Base-by-base conservation (phyloP, 2,888 invertebrate species). In the Cyclophora albipunctata region DNA sequence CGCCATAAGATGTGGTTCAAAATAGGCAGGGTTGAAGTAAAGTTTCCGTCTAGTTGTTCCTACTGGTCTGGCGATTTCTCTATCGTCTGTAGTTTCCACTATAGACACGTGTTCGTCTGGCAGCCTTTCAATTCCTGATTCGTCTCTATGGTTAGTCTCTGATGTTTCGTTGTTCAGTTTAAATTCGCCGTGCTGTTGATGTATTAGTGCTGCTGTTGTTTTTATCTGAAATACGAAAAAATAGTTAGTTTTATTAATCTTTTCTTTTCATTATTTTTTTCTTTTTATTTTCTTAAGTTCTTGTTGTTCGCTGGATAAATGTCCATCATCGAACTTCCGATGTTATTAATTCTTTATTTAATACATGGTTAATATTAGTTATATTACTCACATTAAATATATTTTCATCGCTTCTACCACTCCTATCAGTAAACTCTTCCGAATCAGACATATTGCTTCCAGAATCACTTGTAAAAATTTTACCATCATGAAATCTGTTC, bases 11-110 rank as follows among this genome's bases (percentile, higher is more conserved):
- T 96, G 95, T 34, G 95, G 94, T 74, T 97, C 97, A 69, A 97
- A 96, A 74, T 96, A 97, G 4, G 96, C 96, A 0, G 96, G 96
- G 76, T 96, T 96, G 69, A 96, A 96, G 73, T 96, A 96, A 3
- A 96, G 86, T 70, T 96, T 96, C 59, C 94, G 90, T 49, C 96
- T 89, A 0, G 93, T 92, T 34, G 92, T 92, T 6, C 94, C 94
- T 55, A 92, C 91, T 6, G 92, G 91, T 63, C 91, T 86, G 5
- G 93, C 85, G 60, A 94, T 94, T 59, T 92, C 90, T 53, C 92
- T 85, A 47, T 93, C 93, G 55, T 94, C 94, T 57, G 93, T 90
- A 3, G 95, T 95, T 80, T 96, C 96, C 5, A 95, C 92, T 51
- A 96, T 95, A 2, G 95, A 93, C 5, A 96, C 95, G 71, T 96